These are phyloP conservation scores for Drosophila fungiperda DNA, from an alignment of 2,888 invertebrate species.

Conservation along the genomic window DNA sequence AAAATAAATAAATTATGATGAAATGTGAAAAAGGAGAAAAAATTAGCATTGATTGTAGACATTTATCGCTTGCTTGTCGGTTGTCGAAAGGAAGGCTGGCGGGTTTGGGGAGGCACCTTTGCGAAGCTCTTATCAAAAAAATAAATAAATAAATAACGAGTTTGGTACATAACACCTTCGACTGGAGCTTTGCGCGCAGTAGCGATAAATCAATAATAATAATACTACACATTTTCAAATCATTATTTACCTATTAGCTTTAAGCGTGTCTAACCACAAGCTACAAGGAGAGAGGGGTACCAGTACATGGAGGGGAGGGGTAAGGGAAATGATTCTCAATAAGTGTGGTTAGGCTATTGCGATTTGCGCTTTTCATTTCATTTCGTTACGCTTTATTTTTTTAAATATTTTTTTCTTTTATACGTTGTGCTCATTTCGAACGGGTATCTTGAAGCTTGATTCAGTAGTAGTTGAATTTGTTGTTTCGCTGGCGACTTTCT, in stretches of 20 bases:
- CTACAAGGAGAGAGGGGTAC: neutral
- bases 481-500: slow-evolving; percentile 74
- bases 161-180: slow-evolving; percentile 74
- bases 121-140: slow-evolving; percentile 72
- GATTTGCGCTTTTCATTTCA: slow-evolving; percentile 75
- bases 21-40: slow-evolving; percentile 53
- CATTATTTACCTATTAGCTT: slow-evolving; percentile 64
- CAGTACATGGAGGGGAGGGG: neutral
- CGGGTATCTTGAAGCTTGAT: slow-evolving; percentile 71
- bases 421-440: slow-evolving; percentile 71
- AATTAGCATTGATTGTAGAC: slow-evolving; percentile 64
- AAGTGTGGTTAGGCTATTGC: slow-evolving; percentile 73
- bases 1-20: slow-evolving; percentile 43
- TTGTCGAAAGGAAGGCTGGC: neutral
- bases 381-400: slow-evolving; percentile 66
- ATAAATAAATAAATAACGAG: slow-evolving; percentile 76
- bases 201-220: slow-evolving; percentile 76
- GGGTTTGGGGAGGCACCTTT: slow-evolving; percentile 18
- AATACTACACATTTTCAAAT: slow-evolving; percentile 64
- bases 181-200: slow-evolving; percentile 44
- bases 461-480: slow-evolving; percentile 56
- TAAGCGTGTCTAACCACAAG: slow-evolving; percentile 32
- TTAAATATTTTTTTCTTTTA: slow-evolving; percentile 40
- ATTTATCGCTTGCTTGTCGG: slow-evolving; percentile 18
- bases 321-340: slow-evolving; percentile 41